Evolutionary conservation across 2,113 vertebrate species (phyloP).

Genomic region (Sphaerodactylus townsendi): DNA sequence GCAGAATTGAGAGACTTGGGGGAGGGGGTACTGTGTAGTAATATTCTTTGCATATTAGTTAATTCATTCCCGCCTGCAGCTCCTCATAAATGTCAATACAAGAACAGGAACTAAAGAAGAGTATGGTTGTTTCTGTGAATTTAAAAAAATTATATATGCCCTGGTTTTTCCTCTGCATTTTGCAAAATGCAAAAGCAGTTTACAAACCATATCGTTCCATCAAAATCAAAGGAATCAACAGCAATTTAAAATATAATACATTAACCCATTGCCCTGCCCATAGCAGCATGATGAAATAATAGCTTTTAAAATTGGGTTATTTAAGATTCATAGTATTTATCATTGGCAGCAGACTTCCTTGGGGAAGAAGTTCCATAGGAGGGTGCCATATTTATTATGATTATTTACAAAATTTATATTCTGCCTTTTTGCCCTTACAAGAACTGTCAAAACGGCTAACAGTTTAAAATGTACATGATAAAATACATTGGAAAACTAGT

Average conservation of each 20-base stretch:
- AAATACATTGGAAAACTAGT: too few relatives aligned
- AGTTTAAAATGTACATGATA: too few relatives aligned
- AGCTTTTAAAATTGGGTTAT: background rate
- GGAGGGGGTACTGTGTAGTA: background rate
- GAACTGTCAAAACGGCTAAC: too few relatives aligned
- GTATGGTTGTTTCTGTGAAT: background rate
- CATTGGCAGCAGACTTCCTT: background rate
- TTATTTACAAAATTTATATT: too few relatives aligned
- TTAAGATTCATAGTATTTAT: background rate
- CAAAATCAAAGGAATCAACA: background rate
- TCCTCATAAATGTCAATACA: background rate
- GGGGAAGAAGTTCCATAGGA: background rate
- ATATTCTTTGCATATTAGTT: background rate
- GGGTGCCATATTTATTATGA: too few relatives aligned
- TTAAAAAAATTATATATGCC: background rate
- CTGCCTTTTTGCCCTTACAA: too few relatives aligned
- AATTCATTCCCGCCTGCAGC: background rate
- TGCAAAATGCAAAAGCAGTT: background rate
- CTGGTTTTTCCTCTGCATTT: background rate
- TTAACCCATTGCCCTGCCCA: background rate
- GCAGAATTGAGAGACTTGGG: background rate
- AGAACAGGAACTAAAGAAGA: background rate
- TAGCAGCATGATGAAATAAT: background rate
- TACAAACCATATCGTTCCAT: background rate
- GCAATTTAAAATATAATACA: background rate